Percentiles rank a stretch among this genome's conserved stretches.
These are phyloP conservation scores for Typhlomys cinereus DNA, from an alignment of 2,113 vertebrate genomes.

Conservation along the genomic window DNA sequence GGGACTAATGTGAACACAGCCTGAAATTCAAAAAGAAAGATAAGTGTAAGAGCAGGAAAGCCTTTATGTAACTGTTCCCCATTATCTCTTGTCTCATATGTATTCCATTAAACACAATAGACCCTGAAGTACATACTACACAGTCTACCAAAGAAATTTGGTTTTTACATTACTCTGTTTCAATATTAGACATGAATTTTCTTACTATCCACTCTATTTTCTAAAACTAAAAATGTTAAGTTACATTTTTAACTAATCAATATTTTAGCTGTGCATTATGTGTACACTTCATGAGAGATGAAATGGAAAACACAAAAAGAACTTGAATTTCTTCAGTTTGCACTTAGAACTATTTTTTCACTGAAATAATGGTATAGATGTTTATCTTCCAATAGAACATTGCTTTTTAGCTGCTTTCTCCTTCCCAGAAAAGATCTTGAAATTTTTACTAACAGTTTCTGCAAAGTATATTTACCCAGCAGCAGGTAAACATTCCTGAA, in stretches of 20 bases:
- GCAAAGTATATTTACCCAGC: background rate
- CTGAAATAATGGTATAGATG: background rate
- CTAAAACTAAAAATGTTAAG: background rate
- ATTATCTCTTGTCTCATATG: background rate
- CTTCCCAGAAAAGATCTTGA: background rate
- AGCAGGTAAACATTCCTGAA: background rate
- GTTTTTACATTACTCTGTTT: background rate
- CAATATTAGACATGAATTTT: background rate
- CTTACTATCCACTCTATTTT: background rate
- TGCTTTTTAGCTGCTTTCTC: background rate
- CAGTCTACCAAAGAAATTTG: no score
- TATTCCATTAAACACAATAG: background rate
- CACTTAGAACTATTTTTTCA: background rate
- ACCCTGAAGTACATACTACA: background rate
- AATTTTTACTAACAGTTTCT: background rate
- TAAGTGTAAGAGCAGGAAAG: background rate
- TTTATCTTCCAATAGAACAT: background rate
- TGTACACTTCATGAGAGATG: background rate
- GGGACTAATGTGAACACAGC: conserved; percentile 10
- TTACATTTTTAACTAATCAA: background rate
- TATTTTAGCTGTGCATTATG: background rate
- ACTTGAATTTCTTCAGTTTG: background rate
- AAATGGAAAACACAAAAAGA: background rate
- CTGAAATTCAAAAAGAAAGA: background rate
- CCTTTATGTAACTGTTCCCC: background rate